These are phyloP conservation scores for Archocentrus centrarchus DNA, from an alignment of 2,113 vertebrate species.

Conservation along the genomic window DNA sequence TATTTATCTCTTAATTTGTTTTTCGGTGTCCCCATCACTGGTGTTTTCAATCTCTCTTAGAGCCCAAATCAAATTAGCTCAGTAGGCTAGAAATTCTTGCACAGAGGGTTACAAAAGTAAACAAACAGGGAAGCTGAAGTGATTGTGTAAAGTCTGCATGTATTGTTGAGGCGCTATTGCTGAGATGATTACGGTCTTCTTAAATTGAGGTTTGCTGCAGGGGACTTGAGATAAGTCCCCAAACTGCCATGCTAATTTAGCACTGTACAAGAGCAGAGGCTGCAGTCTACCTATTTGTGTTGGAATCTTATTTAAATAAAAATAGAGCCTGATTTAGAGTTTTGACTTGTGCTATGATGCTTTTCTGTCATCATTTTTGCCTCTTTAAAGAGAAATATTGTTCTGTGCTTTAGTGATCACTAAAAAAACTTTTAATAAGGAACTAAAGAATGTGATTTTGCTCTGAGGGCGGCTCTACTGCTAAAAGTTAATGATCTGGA, in stretches of 20 bases:
- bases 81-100: constrained; percentile 21
- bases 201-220: constrained; percentile 35
- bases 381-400: neutral
- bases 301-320: neutral
- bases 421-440: neutral
- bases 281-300: neutral
- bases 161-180: constrained; percentile 27
- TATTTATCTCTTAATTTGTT: constrained; percentile 53
- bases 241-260: constrained; percentile 40
- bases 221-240: constrained; percentile 40
- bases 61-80: constrained; percentile 59
- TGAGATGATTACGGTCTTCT: constrained; percentile 49
- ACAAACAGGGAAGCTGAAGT: constrained; percentile 51
- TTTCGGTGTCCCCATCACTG: constrained; percentile 20
- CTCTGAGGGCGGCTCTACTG: neutral
- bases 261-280: neutral
- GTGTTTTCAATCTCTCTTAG: constrained; percentile 36
- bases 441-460: neutral
- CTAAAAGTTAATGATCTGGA: neutral
- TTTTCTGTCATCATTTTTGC: neutral
- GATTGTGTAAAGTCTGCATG: constrained; percentile 50
- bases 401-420: neutral
- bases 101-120: constrained; percentile 40
- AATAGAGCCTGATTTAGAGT: neutral
- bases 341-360: neutral